Conservation (phyloP, 2,888 invertebrate genomes). For the Drosophila incognita region DNA sequence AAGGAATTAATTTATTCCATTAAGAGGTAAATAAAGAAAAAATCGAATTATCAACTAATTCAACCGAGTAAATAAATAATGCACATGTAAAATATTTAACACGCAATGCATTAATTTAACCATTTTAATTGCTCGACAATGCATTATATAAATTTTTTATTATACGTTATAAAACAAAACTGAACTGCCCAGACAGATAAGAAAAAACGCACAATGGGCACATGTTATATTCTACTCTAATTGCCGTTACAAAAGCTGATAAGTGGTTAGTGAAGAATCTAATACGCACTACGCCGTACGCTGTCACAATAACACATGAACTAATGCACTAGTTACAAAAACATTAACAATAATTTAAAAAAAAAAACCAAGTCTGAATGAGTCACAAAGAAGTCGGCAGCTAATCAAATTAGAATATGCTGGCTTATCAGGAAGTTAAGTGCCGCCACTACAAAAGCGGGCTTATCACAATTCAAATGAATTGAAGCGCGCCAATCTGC, state of each 20-base stretch:
- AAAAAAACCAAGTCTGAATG: slow-evolving; percentile 11
- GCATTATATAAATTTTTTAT: not conserved
- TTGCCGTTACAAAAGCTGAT: slow-evolving; percentile 41
- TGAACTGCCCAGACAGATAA: slow-evolving; percentile 35
- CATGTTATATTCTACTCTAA: not conserved
- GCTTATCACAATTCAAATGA: slow-evolving; percentile 35
- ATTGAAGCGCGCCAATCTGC: slow-evolving; percentile 20
- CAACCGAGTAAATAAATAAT: not conserved
- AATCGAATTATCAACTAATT: not conserved
- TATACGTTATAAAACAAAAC: slow-evolving; percentile 3
- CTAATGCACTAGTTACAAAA: slow-evolving; percentile 15
- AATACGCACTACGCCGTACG: slow-evolving; percentile 29
- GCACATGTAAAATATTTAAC: not conserved
- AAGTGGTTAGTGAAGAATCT: slow-evolving; percentile 41
- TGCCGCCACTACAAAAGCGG: slow-evolving; percentile 9
- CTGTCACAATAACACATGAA: slow-evolving; percentile 31
- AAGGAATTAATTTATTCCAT: not conserved
- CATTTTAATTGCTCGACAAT: not conserved
- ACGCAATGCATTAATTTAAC: not conserved
- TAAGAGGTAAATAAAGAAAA: not conserved
- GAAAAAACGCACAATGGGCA: slow-evolving; percentile 12
- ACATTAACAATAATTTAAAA: slow-evolving; percentile 12
- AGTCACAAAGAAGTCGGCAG: slow-evolving; percentile 26
- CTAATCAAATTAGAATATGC: slow-evolving; percentile 21
- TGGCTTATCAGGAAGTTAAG: slow-evolving; percentile 35